phyloP scores from a whole-genome alignment of 1,140 invertebrate genomes.

The Psilanteris sp. region DNA sequence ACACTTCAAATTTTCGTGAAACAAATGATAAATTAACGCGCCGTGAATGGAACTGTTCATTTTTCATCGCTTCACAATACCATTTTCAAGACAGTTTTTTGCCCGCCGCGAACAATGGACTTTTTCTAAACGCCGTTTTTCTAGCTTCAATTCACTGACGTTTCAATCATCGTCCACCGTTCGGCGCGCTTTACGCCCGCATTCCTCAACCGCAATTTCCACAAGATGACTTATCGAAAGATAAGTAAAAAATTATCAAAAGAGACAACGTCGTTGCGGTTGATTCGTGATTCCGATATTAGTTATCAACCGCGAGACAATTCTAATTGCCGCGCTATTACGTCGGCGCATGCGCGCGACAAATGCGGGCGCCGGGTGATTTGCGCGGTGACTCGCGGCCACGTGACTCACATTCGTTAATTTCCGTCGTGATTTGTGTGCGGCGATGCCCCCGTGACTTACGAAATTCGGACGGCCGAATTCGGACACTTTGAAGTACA shows the following conservation, averaged over 20 bases:
- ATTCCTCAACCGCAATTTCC: no score
- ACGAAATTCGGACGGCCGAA: not conserved
- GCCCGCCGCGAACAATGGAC: not conserved
- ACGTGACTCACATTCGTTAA: no score
- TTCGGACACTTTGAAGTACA: slow-evolving; percentile 18
- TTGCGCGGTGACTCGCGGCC: not conserved
- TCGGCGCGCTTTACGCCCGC: no score
- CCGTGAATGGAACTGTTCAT: slow-evolving; percentile 7
- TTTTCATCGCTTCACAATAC: not conserved
- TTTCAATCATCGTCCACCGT: slow-evolving; percentile 18
- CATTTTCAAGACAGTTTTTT: not conserved
- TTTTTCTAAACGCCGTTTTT: not conserved
- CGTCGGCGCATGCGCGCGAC: no score
- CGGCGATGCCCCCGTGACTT: not conserved
- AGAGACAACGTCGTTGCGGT: no score
- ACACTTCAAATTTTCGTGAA: slow-evolving; percentile 19
- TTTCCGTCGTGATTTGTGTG: not conserved
- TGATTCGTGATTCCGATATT: no score
- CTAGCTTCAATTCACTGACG: slow-evolving; percentile 7
- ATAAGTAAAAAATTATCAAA: no score
- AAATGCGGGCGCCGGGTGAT: no score
- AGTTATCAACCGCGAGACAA: no score
- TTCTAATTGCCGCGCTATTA: no score
- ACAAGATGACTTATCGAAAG: not conserved
- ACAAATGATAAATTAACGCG: slow-evolving; percentile 28